phyloP scores from a whole-genome alignment of 2,888 invertebrate genomes.

The Steinernema carpocapsae region DNA sequence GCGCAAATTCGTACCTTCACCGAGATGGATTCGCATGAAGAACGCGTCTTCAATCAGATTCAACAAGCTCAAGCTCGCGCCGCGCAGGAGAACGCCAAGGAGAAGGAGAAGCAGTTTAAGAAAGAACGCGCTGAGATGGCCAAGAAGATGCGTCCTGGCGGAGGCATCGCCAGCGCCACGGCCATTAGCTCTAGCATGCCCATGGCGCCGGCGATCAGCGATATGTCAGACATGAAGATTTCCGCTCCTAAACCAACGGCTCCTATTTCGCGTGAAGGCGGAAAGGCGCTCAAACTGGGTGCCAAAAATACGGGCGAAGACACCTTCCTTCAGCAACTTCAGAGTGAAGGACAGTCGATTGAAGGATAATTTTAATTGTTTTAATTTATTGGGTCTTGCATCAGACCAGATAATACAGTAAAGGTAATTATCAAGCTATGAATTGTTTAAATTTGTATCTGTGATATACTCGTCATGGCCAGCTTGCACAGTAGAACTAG shows the following conservation, averaged over 20 bases:
- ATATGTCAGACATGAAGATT: not conserved
- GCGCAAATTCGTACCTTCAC: constrained; percentile 96
- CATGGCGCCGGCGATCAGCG: not conserved
- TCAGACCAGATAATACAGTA: too few species aligned
- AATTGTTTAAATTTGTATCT: too few species aligned
- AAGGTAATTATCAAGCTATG: too few species aligned
- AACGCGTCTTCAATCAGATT: constrained; percentile 80
- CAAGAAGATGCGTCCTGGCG: constrained; percentile 24
- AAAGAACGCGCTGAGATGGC: constrained; percentile 83
- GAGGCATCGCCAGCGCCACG: constrained; percentile 37
- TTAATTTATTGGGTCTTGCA: constrained; percentile 7
- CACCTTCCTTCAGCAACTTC: constrained; percentile 91
- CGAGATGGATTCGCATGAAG: constrained; percentile 99
- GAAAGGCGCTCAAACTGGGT: constrained; percentile 87
- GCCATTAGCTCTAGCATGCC: constrained; percentile 42
- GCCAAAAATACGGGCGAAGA: constrained; percentile 92
- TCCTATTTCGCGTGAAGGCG: constrained; percentile 40
- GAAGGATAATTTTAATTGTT: constrained; percentile 36
- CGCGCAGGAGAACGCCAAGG: constrained; percentile 18
- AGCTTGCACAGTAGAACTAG: too few species aligned
- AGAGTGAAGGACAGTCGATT: constrained; percentile 85
- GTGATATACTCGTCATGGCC: too few species aligned
- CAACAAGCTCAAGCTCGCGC: constrained; percentile 4
- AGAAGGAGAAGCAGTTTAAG: constrained; percentile 72
- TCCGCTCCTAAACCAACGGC: constrained; percentile 2